Evolutionary conservation across 2,797 vertebrate genomes (phyloP).

Genomic region (Peromyscus eremicus): DNA sequence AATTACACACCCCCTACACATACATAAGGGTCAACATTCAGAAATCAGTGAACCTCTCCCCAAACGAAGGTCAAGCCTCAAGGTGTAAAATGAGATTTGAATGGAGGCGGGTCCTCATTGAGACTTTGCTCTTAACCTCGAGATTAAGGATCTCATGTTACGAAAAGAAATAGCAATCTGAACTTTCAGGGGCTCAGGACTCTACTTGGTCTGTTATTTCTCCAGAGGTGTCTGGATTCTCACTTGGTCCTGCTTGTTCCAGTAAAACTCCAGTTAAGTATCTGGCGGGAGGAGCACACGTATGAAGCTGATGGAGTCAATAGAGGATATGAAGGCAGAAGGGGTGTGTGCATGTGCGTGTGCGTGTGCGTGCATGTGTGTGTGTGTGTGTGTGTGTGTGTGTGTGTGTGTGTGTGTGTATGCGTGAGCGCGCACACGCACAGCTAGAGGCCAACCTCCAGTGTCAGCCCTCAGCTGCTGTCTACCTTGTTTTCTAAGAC

Average conservation of each 20-base stretch:
- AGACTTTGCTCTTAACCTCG: conserved; percentile 38
- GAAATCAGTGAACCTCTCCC: not conserved
- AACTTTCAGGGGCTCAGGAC: not conserved
- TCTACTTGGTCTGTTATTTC: not conserved
- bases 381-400: not conserved
- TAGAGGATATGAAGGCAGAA: not conserved
- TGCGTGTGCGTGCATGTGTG: not conserved
- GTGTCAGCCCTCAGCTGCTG: not conserved
- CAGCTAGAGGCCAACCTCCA: not conserved
- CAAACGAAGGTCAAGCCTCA: not conserved
- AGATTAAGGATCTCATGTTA: not conserved
- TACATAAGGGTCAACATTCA: not conserved
- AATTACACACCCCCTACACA: accelerated
- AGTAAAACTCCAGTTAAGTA: not conserved
- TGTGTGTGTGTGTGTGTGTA: not conserved
- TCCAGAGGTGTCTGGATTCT: not conserved
- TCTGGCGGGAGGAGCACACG: not conserved
- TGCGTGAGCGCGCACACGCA: not conserved
- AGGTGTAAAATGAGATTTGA: not conserved
- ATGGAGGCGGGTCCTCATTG: not conserved
- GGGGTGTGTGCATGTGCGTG: not conserved
- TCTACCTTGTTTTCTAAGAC: not conserved
- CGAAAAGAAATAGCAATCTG: not conserved
- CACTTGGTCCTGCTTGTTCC: not conserved
- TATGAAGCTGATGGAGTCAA: not conserved